These are phyloP conservation scores for Channa argus DNA, from an alignment of 2,113 vertebrate genomes.

Conservation along the genomic window DNA sequence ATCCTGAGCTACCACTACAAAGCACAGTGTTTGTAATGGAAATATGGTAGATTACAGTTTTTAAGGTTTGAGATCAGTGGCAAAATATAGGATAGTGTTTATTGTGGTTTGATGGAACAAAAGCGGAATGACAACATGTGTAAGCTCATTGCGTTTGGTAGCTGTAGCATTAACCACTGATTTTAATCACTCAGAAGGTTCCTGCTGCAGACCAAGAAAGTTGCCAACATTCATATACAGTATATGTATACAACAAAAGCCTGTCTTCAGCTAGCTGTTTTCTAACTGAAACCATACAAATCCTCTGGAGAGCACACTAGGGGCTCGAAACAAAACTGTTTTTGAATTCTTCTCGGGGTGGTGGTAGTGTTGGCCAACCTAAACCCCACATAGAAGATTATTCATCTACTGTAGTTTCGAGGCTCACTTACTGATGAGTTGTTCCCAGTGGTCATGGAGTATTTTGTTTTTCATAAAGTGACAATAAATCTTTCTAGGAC, in stretches of 20 bases:
- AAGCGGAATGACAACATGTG: slow-evolving; percentile 52
- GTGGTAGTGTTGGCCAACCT: slow-evolving; percentile 66
- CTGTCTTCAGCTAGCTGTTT: slow-evolving; percentile 55
- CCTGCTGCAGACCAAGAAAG: slow-evolving; percentile 31
- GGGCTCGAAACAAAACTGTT: slow-evolving; percentile 61
- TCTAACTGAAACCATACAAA: slow-evolving; percentile 71
- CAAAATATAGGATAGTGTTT: slow-evolving; percentile 74
- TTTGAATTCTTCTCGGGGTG: slow-evolving; percentile 68
- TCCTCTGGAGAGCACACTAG: slow-evolving; percentile 62
- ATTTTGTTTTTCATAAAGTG: slow-evolving; percentile 80
- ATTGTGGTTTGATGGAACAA: slow-evolving; percentile 57
- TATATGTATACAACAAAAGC: slow-evolving; percentile 29
- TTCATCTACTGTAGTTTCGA: slow-evolving; percentile 71
- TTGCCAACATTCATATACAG: slow-evolving; percentile 9
- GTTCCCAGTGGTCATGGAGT: slow-evolving; percentile 75
- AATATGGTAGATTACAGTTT: slow-evolving; percentile 80
- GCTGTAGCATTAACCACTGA: slow-evolving; percentile 46
- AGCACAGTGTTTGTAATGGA: slow-evolving; percentile 83
- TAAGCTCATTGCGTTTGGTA: slow-evolving; percentile 36
- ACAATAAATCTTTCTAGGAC: slow-evolving; percentile 69
- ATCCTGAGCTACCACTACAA: slow-evolving; percentile 71
- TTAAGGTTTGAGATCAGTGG: slow-evolving; percentile 71
- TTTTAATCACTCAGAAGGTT: slow-evolving; percentile 56
- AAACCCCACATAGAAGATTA: slow-evolving; percentile 71
- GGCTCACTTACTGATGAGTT: slow-evolving; percentile 64